Percentiles rank a stretch among this genome's conserved stretches.
Evolutionary conservation across 2,113 vertebrate genomes (phyloP).

Genomic region (Canis aureus): DNA sequence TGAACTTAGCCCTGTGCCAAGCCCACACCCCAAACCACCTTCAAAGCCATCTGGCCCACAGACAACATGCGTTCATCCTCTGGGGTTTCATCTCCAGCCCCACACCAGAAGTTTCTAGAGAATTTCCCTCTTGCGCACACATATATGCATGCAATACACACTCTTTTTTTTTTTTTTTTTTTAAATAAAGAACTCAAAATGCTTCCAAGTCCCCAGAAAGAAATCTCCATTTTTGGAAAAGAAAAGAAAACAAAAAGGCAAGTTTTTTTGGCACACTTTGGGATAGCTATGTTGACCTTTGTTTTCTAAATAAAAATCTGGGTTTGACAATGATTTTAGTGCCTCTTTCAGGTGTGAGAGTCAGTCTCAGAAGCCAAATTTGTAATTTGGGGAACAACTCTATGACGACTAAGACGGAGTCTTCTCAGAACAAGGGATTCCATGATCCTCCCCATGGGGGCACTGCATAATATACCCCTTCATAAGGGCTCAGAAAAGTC

Average conservation of each 20-base stretch:
- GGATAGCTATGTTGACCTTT: background rate
- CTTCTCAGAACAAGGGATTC: background rate
- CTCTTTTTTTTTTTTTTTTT: background rate
- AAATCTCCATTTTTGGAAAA: slow-evolving; percentile 51
- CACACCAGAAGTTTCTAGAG: slow-evolving; percentile 58
- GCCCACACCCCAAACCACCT: background rate
- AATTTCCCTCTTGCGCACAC: background rate
- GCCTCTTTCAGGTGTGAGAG: background rate
- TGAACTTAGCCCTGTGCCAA: background rate
- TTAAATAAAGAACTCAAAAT: slow-evolving; percentile 43
- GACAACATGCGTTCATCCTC: slow-evolving; percentile 32
- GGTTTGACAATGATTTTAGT: background rate
- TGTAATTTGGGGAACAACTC: background rate
- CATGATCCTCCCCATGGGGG: background rate
- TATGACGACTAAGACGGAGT: background rate
- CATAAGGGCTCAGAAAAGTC: background rate
- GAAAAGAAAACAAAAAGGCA: slow-evolving; percentile 29
- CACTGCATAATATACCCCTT: background rate
- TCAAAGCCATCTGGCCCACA: slow-evolving; percentile 69
- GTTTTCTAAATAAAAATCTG: slow-evolving; percentile 54
- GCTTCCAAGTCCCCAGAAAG: background rate
- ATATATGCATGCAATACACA: background rate
- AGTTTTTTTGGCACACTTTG: background rate
- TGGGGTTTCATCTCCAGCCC: slow-evolving; percentile 42
- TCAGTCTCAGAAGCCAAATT: background rate